These are phyloP conservation scores for Teleiodes luculella DNA, from an alignment of 2,888 invertebrate species.

Conservation along the genomic window DNA sequence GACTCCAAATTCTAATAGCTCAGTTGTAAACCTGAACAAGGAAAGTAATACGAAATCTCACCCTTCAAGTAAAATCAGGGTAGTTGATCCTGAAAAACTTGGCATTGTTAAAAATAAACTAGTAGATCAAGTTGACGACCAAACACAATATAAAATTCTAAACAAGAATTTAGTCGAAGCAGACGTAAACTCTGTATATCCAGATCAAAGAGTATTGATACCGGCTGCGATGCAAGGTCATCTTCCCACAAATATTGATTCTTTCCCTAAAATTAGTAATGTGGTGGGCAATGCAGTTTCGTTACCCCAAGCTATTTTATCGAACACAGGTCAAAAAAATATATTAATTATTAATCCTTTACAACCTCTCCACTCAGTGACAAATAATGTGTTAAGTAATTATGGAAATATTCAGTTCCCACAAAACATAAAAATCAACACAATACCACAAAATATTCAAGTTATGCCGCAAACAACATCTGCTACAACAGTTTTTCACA, in stretches of 20 bases:
- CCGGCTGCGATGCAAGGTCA: neutral
- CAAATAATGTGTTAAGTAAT: neutral
- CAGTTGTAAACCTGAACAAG: neutral
- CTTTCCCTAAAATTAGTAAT: neutral
- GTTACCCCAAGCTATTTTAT: neutral
- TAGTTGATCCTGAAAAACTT: slow-evolving; percentile 7
- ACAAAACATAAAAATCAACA: neutral
- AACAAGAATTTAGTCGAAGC: no score
- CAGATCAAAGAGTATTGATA: neutral
- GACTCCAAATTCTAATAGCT: neutral
- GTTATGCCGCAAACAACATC: no score
- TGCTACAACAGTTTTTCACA: neutral
- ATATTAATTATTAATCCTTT: neutral
- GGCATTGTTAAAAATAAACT: neutral
- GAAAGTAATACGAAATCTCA: neutral
- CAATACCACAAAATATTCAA: neutral
- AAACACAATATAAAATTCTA: no score
- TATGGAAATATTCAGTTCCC: neutral
- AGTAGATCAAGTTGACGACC: no score
- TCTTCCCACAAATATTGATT: neutral
- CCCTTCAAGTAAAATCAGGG: slow-evolving; percentile 9
- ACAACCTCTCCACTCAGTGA: neutral
- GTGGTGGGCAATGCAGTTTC: neutral
- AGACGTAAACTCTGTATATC: no score
- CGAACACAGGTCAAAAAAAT: neutral